These are phyloP conservation scores for Leistus spinibarbis DNA, from an alignment of 2,888 invertebrate genomes.

Conservation along the genomic window DNA sequence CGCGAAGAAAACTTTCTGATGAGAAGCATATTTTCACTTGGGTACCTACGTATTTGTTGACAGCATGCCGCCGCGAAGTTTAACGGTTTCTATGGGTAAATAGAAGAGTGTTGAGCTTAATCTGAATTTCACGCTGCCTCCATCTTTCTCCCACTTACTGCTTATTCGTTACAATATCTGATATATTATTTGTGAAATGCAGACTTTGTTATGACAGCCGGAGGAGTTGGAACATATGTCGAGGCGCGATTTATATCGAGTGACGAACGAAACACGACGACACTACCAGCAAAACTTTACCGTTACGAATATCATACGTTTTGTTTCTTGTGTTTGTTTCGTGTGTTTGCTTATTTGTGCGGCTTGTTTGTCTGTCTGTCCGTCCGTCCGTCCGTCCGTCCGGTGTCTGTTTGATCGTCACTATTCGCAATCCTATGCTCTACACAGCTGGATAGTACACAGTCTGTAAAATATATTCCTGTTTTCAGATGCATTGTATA, in stretches of 20 bases:
- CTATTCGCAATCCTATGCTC: background rate
- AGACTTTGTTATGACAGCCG: conserved; percentile 30
- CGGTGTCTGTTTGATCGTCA: background rate
- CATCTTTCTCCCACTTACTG: background rate
- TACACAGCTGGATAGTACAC: background rate
- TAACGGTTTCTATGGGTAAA: conserved; percentile 14
- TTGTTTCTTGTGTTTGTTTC: background rate
- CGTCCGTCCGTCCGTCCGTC: background rate
- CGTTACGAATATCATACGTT: background rate
- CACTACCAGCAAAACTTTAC: background rate
- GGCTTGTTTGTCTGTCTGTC: background rate
- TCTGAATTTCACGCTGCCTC: conserved; percentile 9
- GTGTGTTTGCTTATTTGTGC: too few species aligned
- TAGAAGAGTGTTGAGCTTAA: conserved; percentile 14
- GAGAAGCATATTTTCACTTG: conserved; percentile 35
- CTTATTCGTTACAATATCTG: background rate
- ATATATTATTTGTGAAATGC: conserved; percentile 14
- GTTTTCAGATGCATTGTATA: background rate
- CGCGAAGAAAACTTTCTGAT: conserved; percentile 28
- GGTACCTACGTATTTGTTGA: conserved; percentile 32
- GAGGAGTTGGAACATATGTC: conserved; percentile 12
- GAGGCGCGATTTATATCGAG: background rate
- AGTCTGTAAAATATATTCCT: background rate
- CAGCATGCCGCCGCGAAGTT: conserved; percentile 16
- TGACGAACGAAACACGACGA: background rate